These are phyloP conservation scores for Saccopteryx leptura DNA, from an alignment of 2,113 vertebrate genomes.

Conservation along the genomic window DNA sequence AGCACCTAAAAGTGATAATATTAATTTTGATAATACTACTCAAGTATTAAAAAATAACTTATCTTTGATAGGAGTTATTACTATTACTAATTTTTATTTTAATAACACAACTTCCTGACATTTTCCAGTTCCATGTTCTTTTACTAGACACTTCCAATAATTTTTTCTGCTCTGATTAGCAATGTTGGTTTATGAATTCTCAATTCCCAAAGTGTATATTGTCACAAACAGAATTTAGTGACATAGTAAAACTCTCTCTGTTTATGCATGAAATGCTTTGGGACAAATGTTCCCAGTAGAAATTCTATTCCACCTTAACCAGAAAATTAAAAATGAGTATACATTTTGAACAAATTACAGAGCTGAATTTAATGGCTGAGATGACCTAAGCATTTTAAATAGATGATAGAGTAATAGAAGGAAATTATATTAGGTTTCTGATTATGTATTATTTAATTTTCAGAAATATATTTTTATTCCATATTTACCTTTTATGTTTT, in stretches of 20 bases:
- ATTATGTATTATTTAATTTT: slow-evolving; percentile 82
- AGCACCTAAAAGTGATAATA: too few species aligned
- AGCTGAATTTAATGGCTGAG: slow-evolving; percentile 78
- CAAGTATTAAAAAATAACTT: not conserved
- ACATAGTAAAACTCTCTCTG: slow-evolving; percentile 73
- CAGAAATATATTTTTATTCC: slow-evolving; percentile 62
- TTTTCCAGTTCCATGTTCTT: not conserved
- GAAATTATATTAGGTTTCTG: slow-evolving; percentile 71
- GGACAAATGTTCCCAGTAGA: slow-evolving; percentile 76
- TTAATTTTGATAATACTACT: slow-evolving; percentile 30
- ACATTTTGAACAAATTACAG: slow-evolving; percentile 81
- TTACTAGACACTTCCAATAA: not conserved
- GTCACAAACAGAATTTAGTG: slow-evolving; percentile 59
- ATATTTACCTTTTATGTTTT: slow-evolving; percentile 15
- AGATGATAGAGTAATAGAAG: slow-evolving; percentile 72
- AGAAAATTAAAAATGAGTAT: slow-evolving; percentile 80
- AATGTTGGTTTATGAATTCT: not conserved
- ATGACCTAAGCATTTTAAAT: slow-evolving; percentile 75
- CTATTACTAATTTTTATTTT: slow-evolving; percentile 38
- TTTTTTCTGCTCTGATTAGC: slow-evolving; percentile 39
- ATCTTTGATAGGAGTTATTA: slow-evolving; percentile 3
- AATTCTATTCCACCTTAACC: slow-evolving; percentile 74
- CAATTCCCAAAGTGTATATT: slow-evolving; percentile 44
- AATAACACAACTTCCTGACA: not conserved
- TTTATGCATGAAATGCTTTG: slow-evolving; percentile 70